Conservation (phyloP, 2,888 invertebrate genomes). For the Plagiodera versicolora region DNA sequence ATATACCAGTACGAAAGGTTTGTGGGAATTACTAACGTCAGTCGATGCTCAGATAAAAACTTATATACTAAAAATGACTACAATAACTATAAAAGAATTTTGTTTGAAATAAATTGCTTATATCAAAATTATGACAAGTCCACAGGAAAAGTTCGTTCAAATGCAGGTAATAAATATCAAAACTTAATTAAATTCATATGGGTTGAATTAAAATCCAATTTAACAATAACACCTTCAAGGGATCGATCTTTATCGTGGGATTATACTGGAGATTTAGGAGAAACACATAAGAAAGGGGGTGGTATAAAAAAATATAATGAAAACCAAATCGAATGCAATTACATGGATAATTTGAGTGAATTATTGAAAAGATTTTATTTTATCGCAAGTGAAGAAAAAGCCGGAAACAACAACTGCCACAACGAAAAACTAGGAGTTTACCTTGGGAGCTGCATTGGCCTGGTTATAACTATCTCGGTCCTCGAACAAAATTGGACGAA, state of each 20-base stretch:
- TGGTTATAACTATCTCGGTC: not conserved
- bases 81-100: slow-evolving; percentile 8
- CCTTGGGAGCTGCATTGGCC: slow-evolving; percentile 1
- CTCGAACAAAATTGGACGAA: slow-evolving; percentile 3
- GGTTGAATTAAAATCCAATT: slow-evolving; percentile 4
- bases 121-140: slow-evolving; percentile 12
- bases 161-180: slow-evolving; percentile 6
- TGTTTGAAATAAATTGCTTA: slow-evolving; percentile 1
- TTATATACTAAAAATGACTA: not conserved
- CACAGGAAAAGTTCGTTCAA: slow-evolving; percentile 6
- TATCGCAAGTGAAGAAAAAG: slow-evolving; percentile 12
- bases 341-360: slow-evolving; percentile 11
- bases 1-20: not conserved
- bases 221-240: not conserved
- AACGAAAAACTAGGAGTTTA: slow-evolving; percentile 11
- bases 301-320: slow-evolving; percentile 13
- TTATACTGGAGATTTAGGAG: not conserved
- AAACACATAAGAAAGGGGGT: not conserved
- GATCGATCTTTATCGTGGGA: not conserved
- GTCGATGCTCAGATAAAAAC: slow-evolving; percentile 2
- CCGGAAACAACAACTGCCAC: slow-evolving; percentile 11
- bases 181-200: slow-evolving; percentile 8
- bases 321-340: slow-evolving; percentile 10
- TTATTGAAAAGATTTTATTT: slow-evolving; percentile 13
- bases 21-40: slow-evolving; percentile 7